Conservation (phyloP, 2,113 vertebrate species). For the Ornithorhynchus anatinus region DNA sequence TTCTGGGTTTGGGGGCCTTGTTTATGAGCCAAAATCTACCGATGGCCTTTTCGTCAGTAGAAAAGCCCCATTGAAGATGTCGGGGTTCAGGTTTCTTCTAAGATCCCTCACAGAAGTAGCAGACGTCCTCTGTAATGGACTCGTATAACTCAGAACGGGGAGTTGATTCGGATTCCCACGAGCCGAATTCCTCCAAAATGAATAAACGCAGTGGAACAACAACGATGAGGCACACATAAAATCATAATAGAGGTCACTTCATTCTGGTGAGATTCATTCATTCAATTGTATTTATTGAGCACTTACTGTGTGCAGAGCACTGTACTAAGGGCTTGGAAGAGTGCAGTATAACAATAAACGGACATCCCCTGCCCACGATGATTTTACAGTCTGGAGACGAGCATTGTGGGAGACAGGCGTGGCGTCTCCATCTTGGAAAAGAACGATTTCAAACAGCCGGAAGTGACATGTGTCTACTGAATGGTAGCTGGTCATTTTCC, state of each 20-base stretch:
- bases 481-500: constrained; percentile 56
- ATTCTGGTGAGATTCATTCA: constrained; percentile 53
- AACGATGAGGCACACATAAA: constrained; percentile 67
- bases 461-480: constrained; percentile 40
- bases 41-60: too few species aligned
- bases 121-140: constrained; percentile 46
- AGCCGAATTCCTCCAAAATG: constrained; percentile 63
- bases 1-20: too few species aligned
- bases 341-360: too few species aligned
- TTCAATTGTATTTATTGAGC: too few species aligned
- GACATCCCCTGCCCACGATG: too few species aligned
- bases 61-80: constrained; percentile 30
- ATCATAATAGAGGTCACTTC: constrained; percentile 62
- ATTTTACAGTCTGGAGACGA: constrained; percentile 18
- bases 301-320: too few species aligned
- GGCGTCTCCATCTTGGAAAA: constrained; percentile 28
- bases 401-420: constrained; percentile 27
- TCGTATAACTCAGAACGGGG: constrained; percentile 44
- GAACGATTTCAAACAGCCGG: constrained; percentile 48
- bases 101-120: constrained; percentile 13
- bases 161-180: constrained; percentile 67
- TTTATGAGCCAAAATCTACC: too few species aligned
- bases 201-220: constrained; percentile 48
- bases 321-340: too few species aligned
- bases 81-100: constrained; percentile 24